These are phyloP conservation scores for Genyomyrus donnyi DNA, from an alignment of 2,113 vertebrate species.

Conservation along the genomic window DNA sequence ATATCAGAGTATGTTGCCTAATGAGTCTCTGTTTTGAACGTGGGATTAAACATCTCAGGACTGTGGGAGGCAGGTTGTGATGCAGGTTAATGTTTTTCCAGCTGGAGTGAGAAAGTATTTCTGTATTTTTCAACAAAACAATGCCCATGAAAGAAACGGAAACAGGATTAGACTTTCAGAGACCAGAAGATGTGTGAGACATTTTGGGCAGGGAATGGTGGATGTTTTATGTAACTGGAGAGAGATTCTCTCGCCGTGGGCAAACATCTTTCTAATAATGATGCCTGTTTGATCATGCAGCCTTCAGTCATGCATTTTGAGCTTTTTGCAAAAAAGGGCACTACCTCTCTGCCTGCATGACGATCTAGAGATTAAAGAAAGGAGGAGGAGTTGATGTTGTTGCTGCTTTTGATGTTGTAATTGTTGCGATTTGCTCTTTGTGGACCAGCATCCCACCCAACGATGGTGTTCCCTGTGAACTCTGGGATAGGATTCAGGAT, in stretches of 20 bases:
- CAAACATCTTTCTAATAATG: conserved; percentile 17
- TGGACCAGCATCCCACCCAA: neutral
- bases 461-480: neutral
- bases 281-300: neutral
- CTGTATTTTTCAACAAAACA: neutral
- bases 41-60: neutral
- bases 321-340: neutral
- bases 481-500: neutral
- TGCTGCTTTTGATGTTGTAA: no score
- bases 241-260: neutral
- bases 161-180: neutral
- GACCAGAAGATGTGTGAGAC: conserved; percentile 1
- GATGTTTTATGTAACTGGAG: conserved; percentile 19
- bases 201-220: neutral
- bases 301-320: neutral
- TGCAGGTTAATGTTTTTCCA: neutral
- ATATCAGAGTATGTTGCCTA: neutral
- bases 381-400: neutral
- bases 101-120: neutral
- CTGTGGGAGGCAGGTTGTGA: neutral
- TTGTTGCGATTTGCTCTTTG: neutral
- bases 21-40: neutral
- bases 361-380: neutral
- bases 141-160: neutral
- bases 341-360: neutral